These are phyloP conservation scores for Labeo calbasu DNA, from an alignment of 2,797 vertebrate species.

Conservation along the genomic window DNA sequence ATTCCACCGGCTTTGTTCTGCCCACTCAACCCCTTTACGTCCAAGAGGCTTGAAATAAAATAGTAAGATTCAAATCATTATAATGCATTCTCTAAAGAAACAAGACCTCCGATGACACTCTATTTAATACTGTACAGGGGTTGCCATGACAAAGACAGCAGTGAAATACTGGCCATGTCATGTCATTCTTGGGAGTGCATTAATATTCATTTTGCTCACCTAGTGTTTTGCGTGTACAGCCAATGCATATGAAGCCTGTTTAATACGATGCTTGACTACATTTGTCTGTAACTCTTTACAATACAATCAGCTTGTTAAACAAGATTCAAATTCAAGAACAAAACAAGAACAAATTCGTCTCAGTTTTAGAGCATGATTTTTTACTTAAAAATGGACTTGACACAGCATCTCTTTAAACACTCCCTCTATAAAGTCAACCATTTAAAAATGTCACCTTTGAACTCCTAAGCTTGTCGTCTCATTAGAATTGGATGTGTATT, in stretches of 20 bases:
- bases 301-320: neutral
- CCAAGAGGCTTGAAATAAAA: conserved; percentile 64
- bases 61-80: conserved; percentile 65
- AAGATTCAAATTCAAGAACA: neutral
- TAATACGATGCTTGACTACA: neutral
- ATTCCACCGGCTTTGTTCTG: conserved; percentile 67
- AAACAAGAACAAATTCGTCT: neutral
- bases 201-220: conserved; percentile 29
- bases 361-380: neutral
- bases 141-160: conserved; percentile 56
- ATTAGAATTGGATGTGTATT: neutral
- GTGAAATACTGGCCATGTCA: conserved; percentile 39
- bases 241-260: neutral
- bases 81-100: conserved; percentile 59
- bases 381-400: neutral
- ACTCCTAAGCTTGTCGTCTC: neutral
- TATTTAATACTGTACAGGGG: conserved; percentile 33
- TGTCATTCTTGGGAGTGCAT: conserved; percentile 10
- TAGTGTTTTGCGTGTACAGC: neutral
- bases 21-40: conserved; percentile 55
- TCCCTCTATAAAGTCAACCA: neutral
- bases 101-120: conserved; percentile 52
- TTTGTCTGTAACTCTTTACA: neutral
- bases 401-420: neutral
- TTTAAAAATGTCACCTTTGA: neutral